Evolutionary conservation across 1,140 invertebrate species (phyloP).

Genomic region (Drosophila leontia): DNA sequence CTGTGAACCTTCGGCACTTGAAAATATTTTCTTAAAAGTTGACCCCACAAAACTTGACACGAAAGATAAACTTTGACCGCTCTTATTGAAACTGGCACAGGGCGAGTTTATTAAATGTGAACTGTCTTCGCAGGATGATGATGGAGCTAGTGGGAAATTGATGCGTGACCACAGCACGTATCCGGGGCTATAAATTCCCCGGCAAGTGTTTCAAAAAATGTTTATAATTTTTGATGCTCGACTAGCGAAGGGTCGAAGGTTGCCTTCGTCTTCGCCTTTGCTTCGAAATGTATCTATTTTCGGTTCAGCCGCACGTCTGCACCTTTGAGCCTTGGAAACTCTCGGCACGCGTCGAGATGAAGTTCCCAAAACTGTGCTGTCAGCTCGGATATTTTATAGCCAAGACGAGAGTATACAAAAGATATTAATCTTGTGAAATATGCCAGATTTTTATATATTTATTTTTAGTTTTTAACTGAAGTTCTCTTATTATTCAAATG

Average conservation of each 20-base stretch:
- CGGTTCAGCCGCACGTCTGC: conserved; percentile 61
- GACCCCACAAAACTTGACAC: conserved; percentile 3
- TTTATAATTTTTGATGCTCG: conserved; percentile 72
- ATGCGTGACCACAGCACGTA: conserved; percentile 79
- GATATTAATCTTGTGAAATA: too few species aligned
- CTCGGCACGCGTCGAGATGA: conserved; percentile 60
- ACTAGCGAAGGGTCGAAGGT: conserved; percentile 31
- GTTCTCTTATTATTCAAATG: neutral
- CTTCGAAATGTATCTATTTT: conserved; percentile 31
- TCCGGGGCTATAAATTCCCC: conserved; percentile 70
- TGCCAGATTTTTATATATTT: neutral
- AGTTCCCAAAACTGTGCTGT: neutral
- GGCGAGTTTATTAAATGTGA: conserved; percentile 67
- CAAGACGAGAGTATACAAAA: neutral
- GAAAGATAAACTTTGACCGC: conserved; percentile 26
- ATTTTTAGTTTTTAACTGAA: too few species aligned
- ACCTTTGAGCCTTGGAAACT: conserved; percentile 62
- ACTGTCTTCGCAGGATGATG: conserved; percentile 40
- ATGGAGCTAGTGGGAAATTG: conserved; percentile 46
- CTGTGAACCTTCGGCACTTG: neutral
- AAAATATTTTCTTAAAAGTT: conserved; percentile 14
- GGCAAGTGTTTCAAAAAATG: conserved; percentile 80
- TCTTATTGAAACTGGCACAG: conserved; percentile 47
- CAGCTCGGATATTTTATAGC: conserved; percentile 9
- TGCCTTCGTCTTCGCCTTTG: conserved; percentile 12